Evolutionary conservation across 2,113 vertebrate species (phyloP), one percentile per base, ranked within the genome.

Genomic region (Danionella cerebrum): DNA sequence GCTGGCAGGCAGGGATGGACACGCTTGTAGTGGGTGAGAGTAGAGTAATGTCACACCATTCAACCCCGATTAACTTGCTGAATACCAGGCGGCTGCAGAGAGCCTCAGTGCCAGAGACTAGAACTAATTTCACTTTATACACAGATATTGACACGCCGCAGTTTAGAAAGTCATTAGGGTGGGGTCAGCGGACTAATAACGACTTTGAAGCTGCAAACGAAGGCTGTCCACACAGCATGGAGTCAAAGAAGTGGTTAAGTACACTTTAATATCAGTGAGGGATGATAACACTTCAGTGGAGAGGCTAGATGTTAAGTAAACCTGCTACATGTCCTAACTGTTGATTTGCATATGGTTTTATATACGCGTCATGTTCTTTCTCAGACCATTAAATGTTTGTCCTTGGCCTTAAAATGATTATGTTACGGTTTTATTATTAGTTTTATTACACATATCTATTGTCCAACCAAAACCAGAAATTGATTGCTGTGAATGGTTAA

Each of bases 61-160:
- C 87, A 89, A 76, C 82, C 74, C 83, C 80, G 87, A 84, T 86
- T 84, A 85, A 80, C 80, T 65, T 67, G 80, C 79, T 85, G 84
- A 87, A 87, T 83, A 84, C 84, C 77, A 76, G 80, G 82, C 86
- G 84, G 78, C 84, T 84, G 84, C 86, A 77, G 81, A 70, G 51
- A 84, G 77, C 74, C 67, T 76, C 81, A 67, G 82, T 85, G 83
- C 82, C 74, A 65, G 76, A 72, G 84, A 85, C 87, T 87, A 85
- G 85, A 83, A 87, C 87, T 88, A 89, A 89, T 89, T 89, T 85
- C 83, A 86, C 82, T 89, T 89, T 88, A 85, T 86, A 87, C 87
- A 86, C 85, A 87, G 79, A 82, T 85, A 87, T 88, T 87, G 83
- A 87, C 86, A 86, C 82, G 86, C 82, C 69, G 84, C 84, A 89